A percentile compares a stretch with the other conserved stretches of the same genome.
Evolutionary conservation across 2,797 vertebrate genomes (phyloP).

Genomic region (Channa striata): DNA sequence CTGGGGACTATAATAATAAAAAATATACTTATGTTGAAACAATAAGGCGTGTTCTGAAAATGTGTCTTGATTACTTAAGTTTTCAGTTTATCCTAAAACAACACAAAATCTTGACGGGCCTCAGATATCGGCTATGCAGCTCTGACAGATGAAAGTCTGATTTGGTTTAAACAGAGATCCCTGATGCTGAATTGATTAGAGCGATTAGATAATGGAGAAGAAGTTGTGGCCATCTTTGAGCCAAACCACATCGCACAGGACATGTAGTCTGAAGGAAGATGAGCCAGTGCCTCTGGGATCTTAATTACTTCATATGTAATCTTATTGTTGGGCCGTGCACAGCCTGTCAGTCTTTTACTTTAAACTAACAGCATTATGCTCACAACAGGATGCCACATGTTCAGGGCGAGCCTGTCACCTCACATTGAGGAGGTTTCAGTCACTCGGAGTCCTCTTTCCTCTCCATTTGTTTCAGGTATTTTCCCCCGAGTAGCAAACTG

Average conservation of each 20-base stretch:
- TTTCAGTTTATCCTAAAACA: background rate
- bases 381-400: conserved; percentile 65
- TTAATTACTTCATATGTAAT: conserved; percentile 72
- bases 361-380: conserved; percentile 65
- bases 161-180: conserved; percentile 37
- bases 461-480: conserved; percentile 49
- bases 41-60: too few species aligned
- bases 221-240: conserved; percentile 43
- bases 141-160: conserved; percentile 24
- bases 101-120: background rate
- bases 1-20: background rate
- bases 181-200: conserved; percentile 47
- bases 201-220: conserved; percentile 67
- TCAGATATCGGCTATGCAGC: background rate
- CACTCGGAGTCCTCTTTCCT: conserved; percentile 32
- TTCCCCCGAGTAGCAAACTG: conserved; percentile 45
- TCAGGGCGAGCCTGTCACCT: conserved; percentile 60
- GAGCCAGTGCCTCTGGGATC: conserved; percentile 55
- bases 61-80: background rate
- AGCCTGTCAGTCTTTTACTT: conserved; percentile 54
- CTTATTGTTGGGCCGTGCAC: conserved; percentile 56
- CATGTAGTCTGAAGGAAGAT: conserved; percentile 74
- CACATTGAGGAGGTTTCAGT: conserved; percentile 54
- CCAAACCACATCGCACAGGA: conserved; percentile 51
- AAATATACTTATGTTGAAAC: too few species aligned